Conservation (phyloP, 2,888 invertebrate genomes). For the Dasypolia templi region DNA sequence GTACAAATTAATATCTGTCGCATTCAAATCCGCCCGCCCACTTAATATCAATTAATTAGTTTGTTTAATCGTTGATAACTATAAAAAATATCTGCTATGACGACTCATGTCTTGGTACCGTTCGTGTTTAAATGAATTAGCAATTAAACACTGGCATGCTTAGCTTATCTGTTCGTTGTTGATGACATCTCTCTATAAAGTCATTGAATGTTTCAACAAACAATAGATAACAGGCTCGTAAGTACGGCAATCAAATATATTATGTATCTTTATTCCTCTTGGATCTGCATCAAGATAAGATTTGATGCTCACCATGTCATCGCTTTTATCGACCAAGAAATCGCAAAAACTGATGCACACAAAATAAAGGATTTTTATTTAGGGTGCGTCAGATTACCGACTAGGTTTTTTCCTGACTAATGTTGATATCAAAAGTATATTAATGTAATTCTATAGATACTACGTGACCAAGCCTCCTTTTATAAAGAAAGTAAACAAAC, state of each 20-base stretch:
- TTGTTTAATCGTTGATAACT: conserved; percentile 25
- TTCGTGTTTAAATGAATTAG: conserved; percentile 38
- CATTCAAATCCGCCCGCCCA: conserved; percentile 29
- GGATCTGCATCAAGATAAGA: conserved; percentile 39
- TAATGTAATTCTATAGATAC: not conserved
- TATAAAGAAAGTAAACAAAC: conserved; percentile 22
- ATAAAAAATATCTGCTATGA: conserved; percentile 27
- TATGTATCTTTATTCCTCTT: conserved; percentile 34
- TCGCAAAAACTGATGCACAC: not conserved
- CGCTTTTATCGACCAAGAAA: conserved; percentile 5
- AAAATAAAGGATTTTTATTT: not conserved
- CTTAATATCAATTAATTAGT: conserved; percentile 44
- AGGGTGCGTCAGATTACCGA: not conserved
- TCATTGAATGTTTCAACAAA: conserved; percentile 47
- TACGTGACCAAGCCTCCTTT: conserved; percentile 6
- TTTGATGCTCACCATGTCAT: conserved; percentile 23
- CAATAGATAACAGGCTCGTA: conserved; percentile 21
- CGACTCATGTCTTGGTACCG: conserved; percentile 16
- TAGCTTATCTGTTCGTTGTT: conserved; percentile 54
- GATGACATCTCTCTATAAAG: conserved; percentile 48
- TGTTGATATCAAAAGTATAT: not conserved
- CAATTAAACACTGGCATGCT: conserved; percentile 57
- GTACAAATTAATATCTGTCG: conserved; percentile 42
- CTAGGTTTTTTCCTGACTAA: not conserved
- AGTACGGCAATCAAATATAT: conserved; percentile 38